phyloP scores from a whole-genome alignment of 2,113 vertebrate genomes.

The Barbus barbus region DNA sequence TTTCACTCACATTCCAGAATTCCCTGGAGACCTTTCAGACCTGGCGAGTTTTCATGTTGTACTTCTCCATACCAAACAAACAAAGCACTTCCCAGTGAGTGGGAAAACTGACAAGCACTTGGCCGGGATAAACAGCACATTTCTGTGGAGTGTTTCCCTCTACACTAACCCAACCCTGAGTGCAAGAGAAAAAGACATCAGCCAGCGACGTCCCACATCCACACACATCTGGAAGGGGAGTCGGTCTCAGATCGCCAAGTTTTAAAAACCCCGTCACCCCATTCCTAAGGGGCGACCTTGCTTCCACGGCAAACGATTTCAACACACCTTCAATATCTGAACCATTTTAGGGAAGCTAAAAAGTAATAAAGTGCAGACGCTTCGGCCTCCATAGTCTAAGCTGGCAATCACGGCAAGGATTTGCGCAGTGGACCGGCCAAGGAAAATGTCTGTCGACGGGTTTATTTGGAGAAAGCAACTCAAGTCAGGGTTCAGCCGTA shows the following conservation, averaged over 20 bases:
- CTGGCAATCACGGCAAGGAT: constrained; percentile 59
- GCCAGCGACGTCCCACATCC: constrained; percentile 1
- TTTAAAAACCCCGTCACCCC: constrained; percentile 35
- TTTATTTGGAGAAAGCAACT: constrained; percentile 57
- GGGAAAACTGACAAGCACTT: constrained; percentile 26
- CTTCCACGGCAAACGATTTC: constrained; percentile 46
- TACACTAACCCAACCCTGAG: constrained; percentile 20
- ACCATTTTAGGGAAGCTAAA: constrained; percentile 32
- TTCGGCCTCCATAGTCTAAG: constrained; percentile 54
- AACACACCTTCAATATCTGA: constrained; percentile 40
- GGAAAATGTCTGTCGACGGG: constrained; percentile 60
- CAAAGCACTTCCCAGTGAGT: constrained; percentile 37
- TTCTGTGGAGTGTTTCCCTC: constrained; percentile 16
- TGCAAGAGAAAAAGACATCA: background rate
- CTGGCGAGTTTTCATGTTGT: constrained; percentile 4
- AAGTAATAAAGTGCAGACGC: constrained; percentile 54
- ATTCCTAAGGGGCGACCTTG: constrained; percentile 27
- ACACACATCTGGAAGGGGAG: constrained; percentile 50
- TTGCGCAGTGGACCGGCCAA: constrained; percentile 59
- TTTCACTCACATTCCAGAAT: background rate
- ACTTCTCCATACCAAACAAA: constrained; percentile 53
- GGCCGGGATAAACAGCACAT: constrained; percentile 19
- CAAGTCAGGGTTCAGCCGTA: constrained; percentile 45
- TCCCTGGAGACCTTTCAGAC: constrained; percentile 1
- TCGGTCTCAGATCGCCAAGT: constrained; percentile 11